phyloP scores from a whole-genome alignment of 35 echinoderm and acorn worm genomes.

The Ptychodera flava region DNA sequence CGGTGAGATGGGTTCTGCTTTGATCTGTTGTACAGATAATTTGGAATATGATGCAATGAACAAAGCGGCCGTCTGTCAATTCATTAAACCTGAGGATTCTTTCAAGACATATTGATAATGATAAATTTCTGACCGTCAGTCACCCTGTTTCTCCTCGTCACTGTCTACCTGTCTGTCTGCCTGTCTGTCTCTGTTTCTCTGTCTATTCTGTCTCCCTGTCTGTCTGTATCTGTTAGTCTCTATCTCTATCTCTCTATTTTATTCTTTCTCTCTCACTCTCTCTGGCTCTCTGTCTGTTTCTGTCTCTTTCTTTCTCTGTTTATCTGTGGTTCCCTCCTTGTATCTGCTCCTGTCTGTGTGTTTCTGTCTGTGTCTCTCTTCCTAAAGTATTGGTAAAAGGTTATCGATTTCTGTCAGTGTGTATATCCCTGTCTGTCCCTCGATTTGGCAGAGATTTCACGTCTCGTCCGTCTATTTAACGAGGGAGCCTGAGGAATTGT shows the following conservation, averaged over 20 bases:
- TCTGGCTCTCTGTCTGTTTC: neutral
- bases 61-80: too few relatives aligned
- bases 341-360: neutral
- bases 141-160: neutral
- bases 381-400: too few relatives aligned
- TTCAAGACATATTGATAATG: too few relatives aligned
- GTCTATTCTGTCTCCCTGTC: neutral
- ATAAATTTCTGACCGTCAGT: neutral
- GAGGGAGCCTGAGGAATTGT: too few relatives aligned
- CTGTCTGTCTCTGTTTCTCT: neutral
- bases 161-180: neutral
- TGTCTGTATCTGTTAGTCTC: neutral
- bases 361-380: neutral
- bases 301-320: neutral
- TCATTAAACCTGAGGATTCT: too few relatives aligned
- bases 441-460: too few relatives aligned
- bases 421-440: neutral
- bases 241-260: neutral
- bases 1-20: too few relatives aligned
- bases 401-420: neutral
- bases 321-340: neutral
- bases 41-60: too few relatives aligned
- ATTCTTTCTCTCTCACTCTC: neutral
- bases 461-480: too few relatives aligned
- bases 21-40: too few relatives aligned